These are phyloP conservation scores for Megaceryle maxima DNA, from an alignment of 2,113 vertebrate genomes.

Conservation along the genomic window DNA sequence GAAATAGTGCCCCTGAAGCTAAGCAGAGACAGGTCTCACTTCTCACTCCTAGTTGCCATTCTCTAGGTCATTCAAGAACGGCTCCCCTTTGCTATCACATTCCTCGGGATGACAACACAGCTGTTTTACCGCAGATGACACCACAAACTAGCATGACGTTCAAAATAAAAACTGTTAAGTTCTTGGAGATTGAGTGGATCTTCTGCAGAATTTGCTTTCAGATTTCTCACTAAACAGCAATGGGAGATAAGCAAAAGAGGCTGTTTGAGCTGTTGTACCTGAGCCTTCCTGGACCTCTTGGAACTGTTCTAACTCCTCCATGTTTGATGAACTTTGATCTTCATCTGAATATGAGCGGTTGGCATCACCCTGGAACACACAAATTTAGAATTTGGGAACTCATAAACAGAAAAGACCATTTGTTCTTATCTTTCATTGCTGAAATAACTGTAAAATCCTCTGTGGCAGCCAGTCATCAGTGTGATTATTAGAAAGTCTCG, in stretches of 20 bases:
- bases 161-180: not conserved
- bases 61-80: not conserved
- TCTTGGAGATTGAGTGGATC: not conserved
- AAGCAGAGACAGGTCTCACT: not conserved
- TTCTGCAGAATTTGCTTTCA: not conserved
- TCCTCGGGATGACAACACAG: not conserved
- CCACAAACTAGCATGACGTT: not conserved
- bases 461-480: not conserved
- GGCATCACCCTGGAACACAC: conserved; percentile 85
- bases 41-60: not conserved
- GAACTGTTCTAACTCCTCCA: conserved; percentile 88
- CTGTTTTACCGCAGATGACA: not conserved
- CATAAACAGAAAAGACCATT: not conserved
- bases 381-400: not conserved
- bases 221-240: not conserved
- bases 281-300: conserved; percentile 83
- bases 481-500: not conserved
- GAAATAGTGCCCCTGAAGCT: not conserved
- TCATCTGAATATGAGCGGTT: conserved; percentile 93
- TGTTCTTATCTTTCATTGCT: not conserved
- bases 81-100: not conserved
- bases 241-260: not conserved
- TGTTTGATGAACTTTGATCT: conserved; percentile 87
- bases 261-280: conserved; percentile 69
- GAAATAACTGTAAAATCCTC: not conserved